phyloP scores from a whole-genome alignment of 2,797 vertebrate genomes.

The Coilia nasus region DNA sequence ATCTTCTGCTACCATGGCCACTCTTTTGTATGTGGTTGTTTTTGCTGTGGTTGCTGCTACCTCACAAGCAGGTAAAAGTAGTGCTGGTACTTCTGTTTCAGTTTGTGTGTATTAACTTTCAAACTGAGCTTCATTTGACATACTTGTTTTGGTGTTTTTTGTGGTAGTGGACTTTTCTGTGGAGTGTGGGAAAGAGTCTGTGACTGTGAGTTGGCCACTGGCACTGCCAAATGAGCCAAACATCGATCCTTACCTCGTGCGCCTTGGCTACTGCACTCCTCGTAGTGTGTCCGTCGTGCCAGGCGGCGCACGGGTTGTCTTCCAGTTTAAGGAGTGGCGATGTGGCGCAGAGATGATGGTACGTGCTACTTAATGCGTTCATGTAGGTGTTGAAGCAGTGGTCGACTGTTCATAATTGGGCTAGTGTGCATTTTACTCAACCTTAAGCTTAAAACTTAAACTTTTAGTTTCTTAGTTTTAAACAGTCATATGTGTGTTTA shows the following conservation, averaged over 20 bases:
- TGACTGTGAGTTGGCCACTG: constrained; percentile 66
- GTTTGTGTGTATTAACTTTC: not conserved
- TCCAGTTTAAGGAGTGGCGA: constrained; percentile 57
- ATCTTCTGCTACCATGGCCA: constrained; percentile 58
- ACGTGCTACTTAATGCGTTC: no score
- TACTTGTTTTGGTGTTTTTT: not conserved
- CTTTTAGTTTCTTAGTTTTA: no score
- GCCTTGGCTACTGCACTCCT: constrained; percentile 69
- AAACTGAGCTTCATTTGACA: not conserved
- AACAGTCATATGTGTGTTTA: no score
- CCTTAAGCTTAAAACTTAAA: no score
- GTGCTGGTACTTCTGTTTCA: not conserved
- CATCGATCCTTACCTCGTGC: constrained; percentile 56
- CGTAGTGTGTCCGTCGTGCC: constrained; percentile 42
- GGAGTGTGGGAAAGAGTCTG: constrained; percentile 62
- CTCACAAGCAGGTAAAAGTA: constrained; percentile 62
- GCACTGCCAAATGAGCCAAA: constrained; percentile 36
- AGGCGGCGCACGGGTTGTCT: constrained; percentile 54
- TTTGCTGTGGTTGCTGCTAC: constrained; percentile 39
- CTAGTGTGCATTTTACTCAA: no score
- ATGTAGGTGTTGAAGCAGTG: no score
- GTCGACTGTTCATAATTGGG: no score
- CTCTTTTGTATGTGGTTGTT: constrained; percentile 34
- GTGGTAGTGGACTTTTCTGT: constrained; percentile 46
- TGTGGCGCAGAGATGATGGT: constrained; percentile 71